A percentile compares a stretch with the other conserved stretches of the same genome.
phyloP scores from a whole-genome alignment of 2,888 invertebrate species.

The Orchesellides sinensis region DNA sequence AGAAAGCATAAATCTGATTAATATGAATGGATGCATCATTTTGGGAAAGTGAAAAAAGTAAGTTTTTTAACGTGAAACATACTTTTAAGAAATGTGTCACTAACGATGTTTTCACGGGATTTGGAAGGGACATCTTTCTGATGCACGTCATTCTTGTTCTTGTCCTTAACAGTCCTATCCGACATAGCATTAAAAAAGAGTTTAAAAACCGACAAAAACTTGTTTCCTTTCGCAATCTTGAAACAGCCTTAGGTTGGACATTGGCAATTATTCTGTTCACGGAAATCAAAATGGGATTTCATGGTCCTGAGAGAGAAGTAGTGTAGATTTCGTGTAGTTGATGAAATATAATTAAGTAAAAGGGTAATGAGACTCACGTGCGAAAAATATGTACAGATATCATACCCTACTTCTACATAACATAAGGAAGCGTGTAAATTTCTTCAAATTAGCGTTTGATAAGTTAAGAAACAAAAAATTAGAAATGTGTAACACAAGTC shows the following conservation, averaged over 20 bases:
- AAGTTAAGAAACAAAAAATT: not conserved
- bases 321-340: not conserved
- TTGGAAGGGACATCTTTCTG: slow-evolving; percentile 25
- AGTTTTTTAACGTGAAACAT: slow-evolving; percentile 2
- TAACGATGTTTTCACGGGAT: slow-evolving; percentile 14
- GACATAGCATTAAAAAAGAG: slow-evolving; percentile 11
- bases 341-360: too few species aligned
- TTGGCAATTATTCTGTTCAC: not conserved
- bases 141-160: slow-evolving; percentile 2
- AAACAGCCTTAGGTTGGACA: not conserved
- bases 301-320: too few species aligned
- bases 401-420: not conserved
- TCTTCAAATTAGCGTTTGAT: too few species aligned
- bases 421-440: too few species aligned
- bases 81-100: slow-evolving; percentile 66
- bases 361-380: too few species aligned
- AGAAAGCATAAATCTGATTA: not conserved
- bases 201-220: not conserved
- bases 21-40: not conserved
- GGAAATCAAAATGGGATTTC: too few species aligned
- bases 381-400: not conserved
- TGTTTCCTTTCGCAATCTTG: slow-evolving; percentile 12
- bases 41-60: not conserved
- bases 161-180: slow-evolving; percentile 3
- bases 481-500: too few species aligned